phyloP scores from a whole-genome alignment of 2,113 vertebrate species.

The Pan troglodytes region NHGRI_mPanTro3-v2.1_pri NC_072402.2:173557001-173557500 shows the following conservation, averaged over 20 bases:
- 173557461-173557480: not conserved
- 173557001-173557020: not conserved
- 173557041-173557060: not conserved
- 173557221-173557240: not conserved
- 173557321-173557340: not conserved
- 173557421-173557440: not conserved
- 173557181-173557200: not conserved
- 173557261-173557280: accelerated
- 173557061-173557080: not conserved
- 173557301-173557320: not conserved
- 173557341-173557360: not conserved
- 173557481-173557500: not conserved
- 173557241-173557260: not conserved
- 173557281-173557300: not conserved
- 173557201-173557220: not conserved
- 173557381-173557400: not conserved
- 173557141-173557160: not conserved
- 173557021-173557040: conserved; percentile 38
- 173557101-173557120: not conserved
- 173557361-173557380: not conserved
- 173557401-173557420: not conserved
- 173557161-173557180: not conserved
- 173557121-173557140: not conserved
- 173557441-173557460: not conserved
- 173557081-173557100: accelerated